phyloP scores from a whole-genome alignment of 2,888 invertebrate species.

The Lepeophtheirus nordmannii region DNA sequence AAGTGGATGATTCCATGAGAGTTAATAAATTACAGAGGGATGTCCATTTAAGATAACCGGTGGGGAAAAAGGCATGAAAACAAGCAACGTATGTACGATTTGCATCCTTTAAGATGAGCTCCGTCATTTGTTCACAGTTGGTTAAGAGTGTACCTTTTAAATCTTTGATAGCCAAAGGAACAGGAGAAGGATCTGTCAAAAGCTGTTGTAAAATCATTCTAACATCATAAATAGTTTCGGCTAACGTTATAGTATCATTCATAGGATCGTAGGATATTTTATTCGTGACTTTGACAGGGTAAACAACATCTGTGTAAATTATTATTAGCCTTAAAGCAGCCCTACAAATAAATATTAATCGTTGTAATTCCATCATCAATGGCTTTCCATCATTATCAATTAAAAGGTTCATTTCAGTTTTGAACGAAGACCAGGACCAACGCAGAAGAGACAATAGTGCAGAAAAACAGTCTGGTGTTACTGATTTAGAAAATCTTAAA shows the following conservation, averaged over 20 bases:
- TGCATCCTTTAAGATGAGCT: constrained; percentile 61
- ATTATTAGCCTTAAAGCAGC: constrained; percentile 63
- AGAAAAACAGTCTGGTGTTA: constrained; percentile 47
- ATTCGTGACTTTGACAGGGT: constrained; percentile 43
- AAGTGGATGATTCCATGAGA: not conserved
- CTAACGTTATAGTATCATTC: constrained; percentile 56
- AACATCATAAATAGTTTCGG: constrained; percentile 71
- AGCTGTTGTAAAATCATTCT: constrained; percentile 63
- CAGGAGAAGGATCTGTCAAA: constrained; percentile 49
- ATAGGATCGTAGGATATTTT: constrained; percentile 35
- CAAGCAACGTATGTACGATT: constrained; percentile 77
- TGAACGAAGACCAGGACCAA: constrained; percentile 82
- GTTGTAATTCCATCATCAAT: constrained; percentile 50
- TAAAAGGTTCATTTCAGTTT: constrained; percentile 41
- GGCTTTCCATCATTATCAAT: constrained; percentile 26
- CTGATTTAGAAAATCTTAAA: constrained; percentile 68
- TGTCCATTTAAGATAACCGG: constrained; percentile 78
- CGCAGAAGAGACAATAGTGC: constrained; percentile 65
- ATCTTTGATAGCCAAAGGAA: not conserved
- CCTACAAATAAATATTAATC: constrained; percentile 68
- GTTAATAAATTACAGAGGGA: constrained; percentile 62
- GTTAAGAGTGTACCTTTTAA: not conserved
- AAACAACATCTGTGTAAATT: constrained; percentile 77
- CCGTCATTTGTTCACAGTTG: constrained; percentile 26
- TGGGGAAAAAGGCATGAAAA: constrained; percentile 91